Base-by-base conservation (phyloP, 2,113 vertebrate genomes). In the Pelusios castaneus region DNA sequence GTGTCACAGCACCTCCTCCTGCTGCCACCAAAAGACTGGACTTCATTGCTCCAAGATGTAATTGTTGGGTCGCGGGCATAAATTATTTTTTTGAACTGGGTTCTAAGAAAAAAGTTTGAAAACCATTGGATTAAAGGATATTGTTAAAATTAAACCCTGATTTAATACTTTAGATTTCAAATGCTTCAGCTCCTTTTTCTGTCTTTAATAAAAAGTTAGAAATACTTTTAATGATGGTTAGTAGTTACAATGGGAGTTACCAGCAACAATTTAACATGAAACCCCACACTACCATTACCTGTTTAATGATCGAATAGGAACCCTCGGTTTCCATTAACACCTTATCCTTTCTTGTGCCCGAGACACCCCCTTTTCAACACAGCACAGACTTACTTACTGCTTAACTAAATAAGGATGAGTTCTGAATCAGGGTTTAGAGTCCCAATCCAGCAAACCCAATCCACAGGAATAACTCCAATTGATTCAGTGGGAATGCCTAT, bases 391-490 rank as follows among this genome's bases (percentile, higher is more conserved):
- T 58, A 25, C 34, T 41, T 47, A n/a, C 5, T 5, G 75, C 75
- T 47, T 47, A 47, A 10, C 10, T 34, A 45, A 38, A 25, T 19
- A 12, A 55, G 38, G 21, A 2, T 1, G 2, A 34, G 29, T 0
- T 1, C 17, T 3, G 12, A 29, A 29, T 58, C 27, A 29, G 0
- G 6, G 41, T 8, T 47, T 51, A 17, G 29, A 34, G 16, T 78
- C 31, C 29, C 47, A 19, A 17, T 0, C 2, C 16, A 1, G 10
- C 27, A 38, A 52, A 34, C 14, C 52, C 77, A 51, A 24, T 22
- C 49, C 1, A 0, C 1, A 27, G 9, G 0, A 0, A 41, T 45
- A 0, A 0, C 1, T 22, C 11, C 0, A 0, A 22, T 9, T 0
- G 2, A 1, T 11, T 27, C 75, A 11, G 0, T 56, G 0, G 56